A percentile compares a stretch with the other conserved stretches of the same genome.
phyloP scores from a whole-genome alignment of 2,888 invertebrate species.

The Rhynchonema sp. region DNA sequence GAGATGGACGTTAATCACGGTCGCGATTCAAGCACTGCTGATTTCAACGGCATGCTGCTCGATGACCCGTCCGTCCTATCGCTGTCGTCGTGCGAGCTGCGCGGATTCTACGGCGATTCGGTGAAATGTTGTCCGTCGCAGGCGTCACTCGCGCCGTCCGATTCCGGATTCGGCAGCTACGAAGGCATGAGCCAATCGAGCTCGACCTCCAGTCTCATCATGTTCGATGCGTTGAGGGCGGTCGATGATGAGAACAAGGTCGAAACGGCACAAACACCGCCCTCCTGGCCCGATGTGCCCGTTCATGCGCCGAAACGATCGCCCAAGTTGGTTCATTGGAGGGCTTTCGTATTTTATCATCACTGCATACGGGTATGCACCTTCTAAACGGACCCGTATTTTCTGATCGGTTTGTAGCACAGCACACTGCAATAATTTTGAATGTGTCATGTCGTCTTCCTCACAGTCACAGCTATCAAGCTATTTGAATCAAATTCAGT shows the following conservation, averaged over 20 bases:
- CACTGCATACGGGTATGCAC: too few species aligned
- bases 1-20: too few species aligned
- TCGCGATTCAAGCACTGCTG: too few species aligned
- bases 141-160: not conserved
- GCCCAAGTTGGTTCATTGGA: too few species aligned
- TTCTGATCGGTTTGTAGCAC: too few species aligned
- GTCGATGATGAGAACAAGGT: not conserved
- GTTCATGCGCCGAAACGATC: not conserved
- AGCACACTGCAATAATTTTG: too few species aligned
- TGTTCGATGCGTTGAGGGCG: not conserved
- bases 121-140: not conserved
- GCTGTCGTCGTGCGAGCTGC: conserved; percentile 6
- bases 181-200: not conserved
- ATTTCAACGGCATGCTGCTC: not conserved
- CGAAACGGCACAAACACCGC: not conserved
- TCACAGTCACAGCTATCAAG: too few species aligned
- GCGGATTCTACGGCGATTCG: not conserved
- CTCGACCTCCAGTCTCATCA: not conserved
- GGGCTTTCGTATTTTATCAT: too few species aligned
- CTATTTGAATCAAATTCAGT: too few species aligned
- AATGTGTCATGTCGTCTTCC: too few species aligned
- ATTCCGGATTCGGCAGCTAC: not conserved
- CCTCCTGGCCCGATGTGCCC: not conserved
- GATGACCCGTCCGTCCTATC: not conserved
- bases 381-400: too few species aligned